Base-by-base conservation (phyloP, 2,797 vertebrate genomes). In the Brachyalestes nurse region DNA sequence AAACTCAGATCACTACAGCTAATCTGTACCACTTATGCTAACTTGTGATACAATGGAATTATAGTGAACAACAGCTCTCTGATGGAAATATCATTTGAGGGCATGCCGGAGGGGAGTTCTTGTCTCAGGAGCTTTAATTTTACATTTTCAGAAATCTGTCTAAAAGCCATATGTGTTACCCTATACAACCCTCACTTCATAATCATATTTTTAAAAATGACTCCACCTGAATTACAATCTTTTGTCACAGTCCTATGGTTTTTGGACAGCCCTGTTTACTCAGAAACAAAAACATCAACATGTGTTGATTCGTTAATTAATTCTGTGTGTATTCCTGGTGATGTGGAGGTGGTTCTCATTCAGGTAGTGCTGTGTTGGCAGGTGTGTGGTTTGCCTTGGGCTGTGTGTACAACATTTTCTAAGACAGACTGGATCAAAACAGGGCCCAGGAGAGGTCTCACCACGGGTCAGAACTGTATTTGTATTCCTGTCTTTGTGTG, bases 361-460 rank as follows among this genome's bases (percentile, higher is more conserved):
- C 13, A 51, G 45, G 45, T 17, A 6, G 2, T 23, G 66, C 21
- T 23, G 66, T 49, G 6, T 25, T 70, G 47, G 45, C 45, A 49
- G 67, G 67, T 70, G 10, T 21, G 2, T 14, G 67, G n/a, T 23
- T 49, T 47, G 66, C 66, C 66, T 23, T 23, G 12, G 66, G 21
- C 66, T 23, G 16, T 14, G 45, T 21, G 45, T 49, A 23, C 66
- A 70, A 13, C n/a, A 70, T 47, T n/a, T n/a, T 49, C 66, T 47
- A 16, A 70, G 67, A 51, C 4, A 70, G 66, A 47, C 66, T 23
- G 42, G 23, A 70, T 51, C 67, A 51, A 51, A 51, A 17, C 47
- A 23, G 40, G 40, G n/a, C 65, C n/a, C 65, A 21, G 40, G 65
- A 47, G 64, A 47, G 42, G 17, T 2, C 38, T 42, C 34, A 40